Evolutionary conservation across 2,888 invertebrate species (phyloP), one percentile per base, ranked within the genome.

Genomic region (Dasypolia templi): DNA sequence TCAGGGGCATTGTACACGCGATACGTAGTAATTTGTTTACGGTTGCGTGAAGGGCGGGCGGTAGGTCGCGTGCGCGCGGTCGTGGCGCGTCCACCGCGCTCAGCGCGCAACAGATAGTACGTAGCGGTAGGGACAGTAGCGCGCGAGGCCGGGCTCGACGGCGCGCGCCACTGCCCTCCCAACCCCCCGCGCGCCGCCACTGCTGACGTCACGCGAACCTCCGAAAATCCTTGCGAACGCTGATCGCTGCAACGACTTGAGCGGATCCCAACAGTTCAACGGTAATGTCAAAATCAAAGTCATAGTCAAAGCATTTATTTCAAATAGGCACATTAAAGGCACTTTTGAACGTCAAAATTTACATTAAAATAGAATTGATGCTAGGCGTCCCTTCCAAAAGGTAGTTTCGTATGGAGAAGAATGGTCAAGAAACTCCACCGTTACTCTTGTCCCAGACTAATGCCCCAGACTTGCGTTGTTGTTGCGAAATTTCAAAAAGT

Each of bases 171-270:
- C 90, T 89, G 89, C 82, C 89, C 83, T 88, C 82, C 83, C 83
- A 86, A 29, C 87, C 84, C 79, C 85, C 81, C 86, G 77, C 85
- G 70, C 61, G 39, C 79, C 69, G 29, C 62, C 89, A 89, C 83
- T 91, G 90, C 91, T 95, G 96, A 96, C 96, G 96, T 96, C 96
- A 96, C 94, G 73, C 90, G 92, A 93, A 93, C 94, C 93, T 92
- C 93, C 92, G 86, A 92, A 89, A 95, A 93, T 92, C 93, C 93
- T 90, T 90, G 85, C 89, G 87, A 91, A 89, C 89, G 87, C 88
- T 89, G 89, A 88, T 89, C 91, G 91, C 92, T 93, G 93, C 92
- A 92, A 88, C 90, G 88, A 86, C 91, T 90, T 89, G 86, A 90
- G 84, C 86, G 82, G 86, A 88, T 86, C 86, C 77, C 77, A 81